Percentiles rank a stretch among this genome's conserved stretches.
These are phyloP conservation scores for Bergia sp. DNA, from an alignment of 92 coral and sea anemone genomes.

Conservation along the genomic window DNA sequence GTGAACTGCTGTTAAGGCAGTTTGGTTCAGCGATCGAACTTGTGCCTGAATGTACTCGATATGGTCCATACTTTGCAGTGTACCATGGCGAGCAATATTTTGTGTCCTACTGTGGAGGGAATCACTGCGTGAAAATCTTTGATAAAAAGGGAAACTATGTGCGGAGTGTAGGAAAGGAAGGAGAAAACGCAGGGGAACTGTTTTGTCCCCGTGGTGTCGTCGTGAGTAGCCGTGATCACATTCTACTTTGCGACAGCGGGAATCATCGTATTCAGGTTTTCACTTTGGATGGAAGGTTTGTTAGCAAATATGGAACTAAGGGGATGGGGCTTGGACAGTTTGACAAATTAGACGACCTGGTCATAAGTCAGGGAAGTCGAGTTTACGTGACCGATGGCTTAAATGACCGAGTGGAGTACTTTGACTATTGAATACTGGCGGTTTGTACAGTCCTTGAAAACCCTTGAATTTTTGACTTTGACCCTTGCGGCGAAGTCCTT, in stretches of 20 bases:
- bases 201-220: constrained; percentile 40
- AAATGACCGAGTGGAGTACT: constrained; percentile 43
- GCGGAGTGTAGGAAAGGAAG: constrained; percentile 24
- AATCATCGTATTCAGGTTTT: constrained; percentile 46
- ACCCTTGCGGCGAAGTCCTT: too few species aligned
- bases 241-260: constrained; percentile 50
- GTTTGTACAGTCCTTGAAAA: too few species aligned
- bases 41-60: constrained; percentile 26
- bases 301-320: constrained; percentile 45
- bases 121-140: constrained; percentile 39
- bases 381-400: constrained; percentile 23
- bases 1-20: constrained; percentile 2
- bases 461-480: too few species aligned
- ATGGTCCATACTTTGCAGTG: constrained; percentile 36
- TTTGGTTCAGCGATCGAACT: constrained; percentile 32
- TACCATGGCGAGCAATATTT: constrained; percentile 36
- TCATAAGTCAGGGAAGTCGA: constrained; percentile 31
- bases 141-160: constrained; percentile 30
- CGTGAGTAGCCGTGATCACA: constrained; percentile 35
- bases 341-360: constrained; percentile 30
- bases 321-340: constrained; percentile 47
- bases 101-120: constrained; percentile 40
- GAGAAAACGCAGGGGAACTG: constrained; percentile 27
- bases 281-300: constrained; percentile 60
- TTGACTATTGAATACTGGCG: constrained; percentile 3